Conservation (phyloP, 2,113 vertebrate species). For the Melanotaenia duboulayi region DNA sequence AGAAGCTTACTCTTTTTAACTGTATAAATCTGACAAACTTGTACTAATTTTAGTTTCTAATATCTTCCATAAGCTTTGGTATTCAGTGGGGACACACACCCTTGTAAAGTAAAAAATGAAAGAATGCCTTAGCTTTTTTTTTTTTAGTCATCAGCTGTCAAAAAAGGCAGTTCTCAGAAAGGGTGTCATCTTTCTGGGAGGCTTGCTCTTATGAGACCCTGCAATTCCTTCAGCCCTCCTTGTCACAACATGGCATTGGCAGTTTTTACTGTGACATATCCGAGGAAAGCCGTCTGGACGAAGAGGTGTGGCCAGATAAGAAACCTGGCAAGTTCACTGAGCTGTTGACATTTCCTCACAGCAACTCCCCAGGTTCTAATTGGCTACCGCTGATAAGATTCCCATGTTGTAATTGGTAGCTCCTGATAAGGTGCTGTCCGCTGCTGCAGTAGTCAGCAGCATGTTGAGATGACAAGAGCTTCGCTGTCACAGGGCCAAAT, state of each 20-base stretch:
- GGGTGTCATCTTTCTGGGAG: constrained; percentile 33
- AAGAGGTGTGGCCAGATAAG: constrained; percentile 71
- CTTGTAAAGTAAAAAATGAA: constrained; percentile 32
- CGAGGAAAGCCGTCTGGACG: constrained; percentile 45
- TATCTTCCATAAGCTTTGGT: constrained; percentile 16
- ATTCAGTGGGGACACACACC: constrained; percentile 21
- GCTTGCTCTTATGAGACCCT: constrained; percentile 40
- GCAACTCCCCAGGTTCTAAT: constrained; percentile 77
- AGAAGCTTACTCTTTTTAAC: neutral
- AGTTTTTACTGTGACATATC: constrained; percentile 53
- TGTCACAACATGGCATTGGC: constrained; percentile 55
- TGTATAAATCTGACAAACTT: neutral
- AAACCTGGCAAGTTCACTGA: constrained; percentile 68
- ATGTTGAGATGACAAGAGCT: constrained; percentile 61
- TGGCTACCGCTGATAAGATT: constrained; percentile 80
- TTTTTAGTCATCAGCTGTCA: constrained; percentile 46
- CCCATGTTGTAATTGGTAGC: constrained; percentile 79
- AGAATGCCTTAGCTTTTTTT: constrained; percentile 25
- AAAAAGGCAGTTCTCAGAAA: constrained; percentile 38
- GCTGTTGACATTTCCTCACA: constrained; percentile 81
- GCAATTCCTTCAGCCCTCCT: constrained; percentile 50
- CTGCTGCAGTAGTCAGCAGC: constrained; percentile 52
- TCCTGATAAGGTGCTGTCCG: constrained; percentile 80
- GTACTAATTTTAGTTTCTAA: constrained; percentile 25
- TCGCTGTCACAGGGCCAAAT: constrained; percentile 60